Percentiles rank a stretch among this genome's conserved stretches.
Evolutionary conservation across 2,113 vertebrate genomes (phyloP).

Genomic region (Odontesthes bonariensis): DNA sequence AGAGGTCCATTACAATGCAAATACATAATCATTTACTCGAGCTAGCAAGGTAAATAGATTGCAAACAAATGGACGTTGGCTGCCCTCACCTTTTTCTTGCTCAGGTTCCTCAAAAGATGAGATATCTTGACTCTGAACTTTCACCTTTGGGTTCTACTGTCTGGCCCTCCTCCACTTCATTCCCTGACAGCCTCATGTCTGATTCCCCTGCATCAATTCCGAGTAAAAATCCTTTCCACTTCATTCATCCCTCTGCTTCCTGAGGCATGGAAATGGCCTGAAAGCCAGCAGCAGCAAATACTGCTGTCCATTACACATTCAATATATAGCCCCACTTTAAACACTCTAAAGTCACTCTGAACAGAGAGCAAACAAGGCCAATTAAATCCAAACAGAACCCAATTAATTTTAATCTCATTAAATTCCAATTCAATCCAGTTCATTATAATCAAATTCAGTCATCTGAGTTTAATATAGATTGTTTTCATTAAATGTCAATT

Average conservation of each 20-base stretch:
- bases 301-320: not conserved
- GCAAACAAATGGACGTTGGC: not conserved
- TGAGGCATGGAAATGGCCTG: not conserved
- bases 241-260: not conserved
- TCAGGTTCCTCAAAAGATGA: not conserved
- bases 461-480: no score
- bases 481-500: no score
- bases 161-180: not conserved
- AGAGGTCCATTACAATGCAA: not conserved
- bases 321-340: not conserved
- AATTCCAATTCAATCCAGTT: no score
- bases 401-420: no score
- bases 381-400: no score
- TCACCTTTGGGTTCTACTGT: not conserved
- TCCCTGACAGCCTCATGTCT: not conserved
- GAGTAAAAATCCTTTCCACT: not conserved
- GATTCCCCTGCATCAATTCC: not conserved
- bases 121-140: not conserved
- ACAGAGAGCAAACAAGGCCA: no score
- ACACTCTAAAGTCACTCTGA: not conserved
- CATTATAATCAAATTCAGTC: no score
- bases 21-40: not conserved
- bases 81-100: not conserved
- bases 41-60: not conserved
- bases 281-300: not conserved